Conservation (phyloP, 2,113 vertebrate genomes). For the Coptodon rendalli region DNA sequence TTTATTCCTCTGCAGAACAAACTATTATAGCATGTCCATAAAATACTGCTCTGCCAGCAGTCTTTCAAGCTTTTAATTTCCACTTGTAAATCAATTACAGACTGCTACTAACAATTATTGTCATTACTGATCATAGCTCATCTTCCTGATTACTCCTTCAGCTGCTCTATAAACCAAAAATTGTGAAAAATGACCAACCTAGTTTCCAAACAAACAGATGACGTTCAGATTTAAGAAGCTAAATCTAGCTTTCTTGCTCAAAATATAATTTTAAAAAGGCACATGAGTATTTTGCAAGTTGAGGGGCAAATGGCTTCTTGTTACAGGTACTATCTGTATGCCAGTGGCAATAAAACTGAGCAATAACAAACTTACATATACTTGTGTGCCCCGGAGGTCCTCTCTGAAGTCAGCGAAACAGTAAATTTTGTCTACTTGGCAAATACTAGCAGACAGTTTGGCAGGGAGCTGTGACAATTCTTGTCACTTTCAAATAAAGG, state of each 20-base stretch:
- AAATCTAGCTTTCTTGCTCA: background rate
- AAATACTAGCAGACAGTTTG: background rate
- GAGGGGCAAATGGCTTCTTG: background rate
- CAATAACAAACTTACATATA: background rate
- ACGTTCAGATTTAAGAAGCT: background rate
- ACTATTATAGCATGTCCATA: background rate
- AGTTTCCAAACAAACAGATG: background rate
- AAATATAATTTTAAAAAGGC: background rate
- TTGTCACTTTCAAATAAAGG: background rate
- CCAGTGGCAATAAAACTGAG: background rate
- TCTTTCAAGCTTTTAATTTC: background rate
- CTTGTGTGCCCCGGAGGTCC: background rate
- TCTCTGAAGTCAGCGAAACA: background rate
- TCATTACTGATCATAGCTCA: background rate
- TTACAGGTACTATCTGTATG: background rate
- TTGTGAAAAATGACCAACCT: background rate
- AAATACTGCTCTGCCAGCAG: background rate
- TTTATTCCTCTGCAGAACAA: background rate
- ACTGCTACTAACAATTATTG: background rate
- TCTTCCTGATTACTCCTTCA: background rate
- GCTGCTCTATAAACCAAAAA: background rate
- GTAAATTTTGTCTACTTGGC: background rate
- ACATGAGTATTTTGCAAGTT: background rate
- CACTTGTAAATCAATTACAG: background rate
- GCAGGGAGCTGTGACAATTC: background rate